These are phyloP conservation scores for Osmerus eperlanus DNA, from an alignment of 2,113 vertebrate species.

Conservation along the genomic window DNA sequence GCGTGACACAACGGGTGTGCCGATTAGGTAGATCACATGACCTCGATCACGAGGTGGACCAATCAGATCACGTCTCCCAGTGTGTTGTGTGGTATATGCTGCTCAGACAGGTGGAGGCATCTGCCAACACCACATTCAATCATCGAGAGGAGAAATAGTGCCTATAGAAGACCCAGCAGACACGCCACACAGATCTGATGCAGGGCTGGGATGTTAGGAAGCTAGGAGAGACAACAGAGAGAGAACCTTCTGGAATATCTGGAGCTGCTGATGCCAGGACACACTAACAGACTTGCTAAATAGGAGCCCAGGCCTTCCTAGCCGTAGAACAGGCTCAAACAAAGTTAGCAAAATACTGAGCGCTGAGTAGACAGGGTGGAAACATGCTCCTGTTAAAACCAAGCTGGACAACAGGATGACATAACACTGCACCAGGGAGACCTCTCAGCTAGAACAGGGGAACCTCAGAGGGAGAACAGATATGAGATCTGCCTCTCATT, in stretches of 20 bases:
- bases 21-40: too few relatives aligned
- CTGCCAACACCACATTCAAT: too few relatives aligned
- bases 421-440: conserved; percentile 8
- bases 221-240: neutral
- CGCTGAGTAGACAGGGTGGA: conserved; percentile 8
- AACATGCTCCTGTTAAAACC: conserved; percentile 38
- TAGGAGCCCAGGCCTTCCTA: neutral
- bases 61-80: too few relatives aligned
- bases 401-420: conserved; percentile 34
- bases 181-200: too few relatives aligned
- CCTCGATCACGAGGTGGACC: too few relatives aligned
- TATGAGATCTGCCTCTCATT: conserved; percentile 66
- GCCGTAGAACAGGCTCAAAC: neutral
- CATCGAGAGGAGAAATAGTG: too few relatives aligned
- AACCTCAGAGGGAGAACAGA: conserved; percentile 7
- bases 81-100: too few relatives aligned
- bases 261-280: neutral
- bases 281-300: neutral
- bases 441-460: conserved; percentile 24
- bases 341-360: neutral
- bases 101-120: too few relatives aligned
- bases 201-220: neutral
- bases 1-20: too few relatives aligned
- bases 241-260: neutral
- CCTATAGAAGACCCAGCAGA: too few relatives aligned